Base-by-base conservation (phyloP, 2,888 invertebrate genomes). In the Drosophila nigricruria region DNA sequence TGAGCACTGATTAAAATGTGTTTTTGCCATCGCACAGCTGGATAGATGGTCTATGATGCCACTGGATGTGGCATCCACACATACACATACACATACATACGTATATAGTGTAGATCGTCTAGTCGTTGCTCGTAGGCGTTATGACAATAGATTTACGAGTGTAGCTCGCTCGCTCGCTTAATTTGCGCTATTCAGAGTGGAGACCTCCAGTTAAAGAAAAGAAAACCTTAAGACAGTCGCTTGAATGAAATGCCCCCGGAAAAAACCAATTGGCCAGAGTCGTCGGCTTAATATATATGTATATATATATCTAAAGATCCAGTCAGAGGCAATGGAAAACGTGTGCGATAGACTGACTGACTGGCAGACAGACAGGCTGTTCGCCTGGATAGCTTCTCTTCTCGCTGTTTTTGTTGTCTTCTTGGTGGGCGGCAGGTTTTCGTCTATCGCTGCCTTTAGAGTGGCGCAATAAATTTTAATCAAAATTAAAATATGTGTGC, bases 181-280 rank as follows among this genome's bases (percentile, higher is more conserved):
- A 88, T 89, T 86, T 85, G 73, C 82, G 80, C 82, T 85, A 82
- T 82, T 86, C 81, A 88, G 36, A 23, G n/a, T 67, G 53, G 63
- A 75, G 62, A 68, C 81, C 76, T 76, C 72, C 70, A 75, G 53
- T 50, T 82, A 73, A 58, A 71, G 53, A 69, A 79, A 73, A 76
- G 66, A 69, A 73, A 81, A 72, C 88, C 89, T 84, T 79, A 89
- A 89, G 88, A 85, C 87, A 63, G 61, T 52, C 80, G 69, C 73
- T 78, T 88, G 86, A 86, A 88, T 90, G 89, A 90, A 87, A 86
- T 88, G 92, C 90, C 93, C 90, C 93, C 93, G 93, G 93, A 93
- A 93, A 92, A 92, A 91, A 91, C 92, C 92, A 93, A 93, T 93
- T 93, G 92, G 92, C 90, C 71, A 88, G 91, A 78, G 77, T 91